Base-by-base conservation (phyloP, 2,888 invertebrate genomes). In the Acrobasis consociella region DNA sequence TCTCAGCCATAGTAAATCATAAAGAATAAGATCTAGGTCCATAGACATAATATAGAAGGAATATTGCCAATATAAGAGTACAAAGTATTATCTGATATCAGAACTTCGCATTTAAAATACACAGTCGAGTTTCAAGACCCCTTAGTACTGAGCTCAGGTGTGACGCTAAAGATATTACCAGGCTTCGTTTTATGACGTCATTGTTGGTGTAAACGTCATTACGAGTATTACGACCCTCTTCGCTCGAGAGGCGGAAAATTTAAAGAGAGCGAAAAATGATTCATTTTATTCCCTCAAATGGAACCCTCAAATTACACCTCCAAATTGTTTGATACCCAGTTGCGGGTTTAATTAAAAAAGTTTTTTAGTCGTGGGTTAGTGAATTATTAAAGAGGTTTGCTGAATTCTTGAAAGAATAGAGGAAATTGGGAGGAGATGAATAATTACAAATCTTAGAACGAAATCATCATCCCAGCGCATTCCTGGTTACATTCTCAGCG, bases 141-240 rank as follows among this genome's bases (percentile, higher is more conserved):
- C 50, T 38, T 69, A 63, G 81, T 80, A 77, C 58, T 61, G 63
- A 63, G 38, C 67, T 62, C 79, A 81, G 81, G 83, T 83, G 77
- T 79, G 72, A 76, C 70, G 70, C 69, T 73, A 76, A 80, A 76
- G 76, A 76, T 77, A 78, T 82, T 80, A 83, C 70, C 65, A 70
- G 72, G 74, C 75, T 77, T 74, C 75, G 70, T 81, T 85, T 84
- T 83, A 85, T 84, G 83, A 81, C 82, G 80, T 84, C 83, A 86
- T 85, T 85, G 80, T 79, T 72, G 74, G 72, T 75, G 75, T 80
- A 78, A 85, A 83, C 82, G 81, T 86, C 86, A 85, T 88, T 88
- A 86, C 79, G 65, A 71, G 85, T 85, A 85, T 88, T 88, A 86
- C 79, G 65, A 71, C 71, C 73, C 74, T 76, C 78, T 78, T 68